Conservation (phyloP, 2,797 vertebrate species). For the Staurois parvus region DNA sequence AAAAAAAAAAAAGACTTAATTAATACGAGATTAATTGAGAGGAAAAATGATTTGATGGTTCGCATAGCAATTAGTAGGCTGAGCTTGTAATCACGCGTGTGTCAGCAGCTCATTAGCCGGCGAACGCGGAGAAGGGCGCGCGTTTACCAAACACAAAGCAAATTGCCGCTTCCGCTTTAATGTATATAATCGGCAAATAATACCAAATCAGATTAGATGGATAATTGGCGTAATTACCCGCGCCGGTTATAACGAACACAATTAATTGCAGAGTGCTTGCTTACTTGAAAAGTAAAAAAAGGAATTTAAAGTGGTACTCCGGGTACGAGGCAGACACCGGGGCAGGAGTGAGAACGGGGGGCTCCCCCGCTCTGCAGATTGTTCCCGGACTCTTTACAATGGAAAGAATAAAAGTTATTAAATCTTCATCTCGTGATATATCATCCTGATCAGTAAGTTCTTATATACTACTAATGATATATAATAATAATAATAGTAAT, state of each 20-base stretch:
- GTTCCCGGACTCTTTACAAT: too few species aligned
- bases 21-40: constrained; percentile 58
- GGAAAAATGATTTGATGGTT: constrained; percentile 25
- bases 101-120: constrained; percentile 48
- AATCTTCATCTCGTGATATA: too few species aligned
- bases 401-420: too few species aligned
- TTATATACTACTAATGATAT: too few species aligned
- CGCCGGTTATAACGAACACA: neutral
- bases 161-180: constrained; percentile 24
- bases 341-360: too few species aligned
- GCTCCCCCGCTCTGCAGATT: too few species aligned
- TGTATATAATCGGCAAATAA: constrained; percentile 14
- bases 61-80: constrained; percentile 46
- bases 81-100: constrained; percentile 13
- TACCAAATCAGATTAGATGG: constrained; percentile 8
- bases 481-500: too few species aligned
- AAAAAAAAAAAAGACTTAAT: constrained; percentile 35
- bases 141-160: neutral
- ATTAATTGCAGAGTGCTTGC: neutral
- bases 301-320: neutral
- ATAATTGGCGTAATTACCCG: constrained; percentile 15
- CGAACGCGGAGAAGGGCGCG: neutral
- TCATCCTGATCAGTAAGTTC: too few species aligned
- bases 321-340: too few species aligned
- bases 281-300: neutral